Base-by-base conservation (phyloP, 2,113 vertebrate species). In the Pachycephala philippinensis region DNA sequence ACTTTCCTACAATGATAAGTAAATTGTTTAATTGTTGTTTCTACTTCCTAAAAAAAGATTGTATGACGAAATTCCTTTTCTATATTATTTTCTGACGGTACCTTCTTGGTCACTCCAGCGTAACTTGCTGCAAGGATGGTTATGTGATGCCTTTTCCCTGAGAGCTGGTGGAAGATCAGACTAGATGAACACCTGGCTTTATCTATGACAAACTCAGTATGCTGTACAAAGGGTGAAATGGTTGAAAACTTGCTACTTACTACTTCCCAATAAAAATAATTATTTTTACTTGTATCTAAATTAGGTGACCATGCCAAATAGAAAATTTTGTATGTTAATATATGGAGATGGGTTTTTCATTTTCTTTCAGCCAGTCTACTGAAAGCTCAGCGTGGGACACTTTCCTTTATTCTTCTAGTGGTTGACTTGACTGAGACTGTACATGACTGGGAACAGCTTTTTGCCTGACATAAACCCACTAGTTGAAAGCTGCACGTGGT, bases 351-450 rank as follows among this genome's bases (percentile, higher is more conserved):
- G 23, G 2, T 12, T 74, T 24, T 84, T 74, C 18, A 2, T 72
- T 6, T n/a, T 39, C 64, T 83, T 86, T 65, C 45, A 68, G 5
- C 19, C 24, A 11, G 1, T 12, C 8, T 35, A 42, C 26, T 87
- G 33, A 50, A 79, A 88, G 49, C 21, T 89, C 22, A 26, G 1
- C 6, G 18, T 2, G 40, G 75, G 42, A 28, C 15, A 5, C 5
- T 56, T 52, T 33, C 5, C 13, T 72, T 64, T 87, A 26, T 83
- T 45, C 15, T 79, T 21, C 13, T 42, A 13, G 7, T 79, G 12
- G 40, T 71, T 57, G 63, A 65, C 33, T 77, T 70, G 50, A 5
- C 40, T 1, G 0, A 15, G 37, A 23, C 45, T 0, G 0, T 27
- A 16, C 35, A 9, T 79, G 23, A 27, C 24, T 66, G 15, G 57